Percentiles rank a stretch among this genome's conserved stretches.
Conservation (phyloP, 2,888 invertebrate species). For the Criorhina ranunculi region DNA sequence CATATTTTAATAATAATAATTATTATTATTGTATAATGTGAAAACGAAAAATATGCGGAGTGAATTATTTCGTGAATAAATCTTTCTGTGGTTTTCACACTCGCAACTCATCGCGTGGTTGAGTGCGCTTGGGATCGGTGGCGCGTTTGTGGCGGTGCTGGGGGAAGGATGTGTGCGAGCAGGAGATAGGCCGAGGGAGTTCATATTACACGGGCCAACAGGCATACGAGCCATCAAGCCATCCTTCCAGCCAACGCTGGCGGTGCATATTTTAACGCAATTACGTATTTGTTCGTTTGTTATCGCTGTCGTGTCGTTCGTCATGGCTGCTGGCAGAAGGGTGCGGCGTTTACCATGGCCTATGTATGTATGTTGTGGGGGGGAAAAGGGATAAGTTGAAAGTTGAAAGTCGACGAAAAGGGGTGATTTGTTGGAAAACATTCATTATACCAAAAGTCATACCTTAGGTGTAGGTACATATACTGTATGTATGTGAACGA, state of each 20-base stretch:
- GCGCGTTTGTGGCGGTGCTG: constrained; percentile 69
- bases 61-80: constrained; percentile 81
- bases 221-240: constrained; percentile 56
- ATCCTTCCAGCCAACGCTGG: constrained; percentile 51
- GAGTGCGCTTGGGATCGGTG: constrained; percentile 59
- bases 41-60: constrained; percentile 72
- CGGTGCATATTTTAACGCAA: constrained; percentile 76
- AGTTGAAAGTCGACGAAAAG: constrained; percentile 69
- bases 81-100: constrained; percentile 80
- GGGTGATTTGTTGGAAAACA: constrained; percentile 73
- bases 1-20: constrained; percentile 81
- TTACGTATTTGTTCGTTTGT: constrained; percentile 73
- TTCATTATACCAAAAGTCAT: constrained; percentile 50
- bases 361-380: background rate
- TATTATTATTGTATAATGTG: constrained; percentile 81
- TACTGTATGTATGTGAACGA: background rate
- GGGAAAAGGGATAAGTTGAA: constrained; percentile 14
- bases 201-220: constrained; percentile 71
- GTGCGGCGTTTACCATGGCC: constrained; percentile 14
- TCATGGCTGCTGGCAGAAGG: constrained; percentile 51
- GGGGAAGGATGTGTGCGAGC: constrained; percentile 43
- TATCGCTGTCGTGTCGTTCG: constrained; percentile 60
- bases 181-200: constrained; percentile 60
- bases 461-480: constrained; percentile 8
- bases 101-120: constrained; percentile 78